These are phyloP conservation scores for Spongia lamella DNA, from an alignment of 37 sponge, comb jelly and placozoan species.

Conservation along the genomic window DNA sequence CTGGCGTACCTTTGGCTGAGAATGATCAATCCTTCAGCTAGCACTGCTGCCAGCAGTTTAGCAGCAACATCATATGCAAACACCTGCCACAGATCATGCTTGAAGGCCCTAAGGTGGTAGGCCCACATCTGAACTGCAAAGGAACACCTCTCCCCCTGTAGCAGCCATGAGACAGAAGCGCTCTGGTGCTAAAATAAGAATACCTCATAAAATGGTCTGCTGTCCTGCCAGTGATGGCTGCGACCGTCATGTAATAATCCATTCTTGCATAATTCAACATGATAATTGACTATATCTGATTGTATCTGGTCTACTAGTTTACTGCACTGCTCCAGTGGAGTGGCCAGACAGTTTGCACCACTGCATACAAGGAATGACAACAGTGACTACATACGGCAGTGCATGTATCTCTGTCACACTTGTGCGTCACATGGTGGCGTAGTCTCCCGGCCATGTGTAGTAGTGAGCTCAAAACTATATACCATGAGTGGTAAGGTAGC, in stretches of 20 bases:
- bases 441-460: neutral
- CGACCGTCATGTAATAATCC: slow-evolving; percentile 49
- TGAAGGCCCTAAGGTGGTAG: slow-evolving; percentile 43
- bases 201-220: slow-evolving; percentile 51
- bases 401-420: no score
- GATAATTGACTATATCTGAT: slow-evolving; percentile 12
- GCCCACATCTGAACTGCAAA: slow-evolving; percentile 61
- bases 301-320: no score
- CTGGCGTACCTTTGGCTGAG: slow-evolving; percentile 23
- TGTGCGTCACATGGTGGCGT: no score
- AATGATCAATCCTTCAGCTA: slow-evolving; percentile 4
- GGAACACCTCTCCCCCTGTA: slow-evolving; percentile 58
- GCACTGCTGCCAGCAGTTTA: slow-evolving; percentile 5
- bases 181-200: no score
- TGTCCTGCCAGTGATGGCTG: slow-evolving; percentile 34
- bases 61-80: slow-evolving; percentile 3
- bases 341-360: no score
- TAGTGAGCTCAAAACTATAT: slow-evolving; percentile 9
- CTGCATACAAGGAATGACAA: no score
- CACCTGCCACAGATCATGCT: slow-evolving; percentile 37
- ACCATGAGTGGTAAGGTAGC: slow-evolving; percentile 1
- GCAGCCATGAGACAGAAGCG: no score
- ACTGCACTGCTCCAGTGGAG: no score
- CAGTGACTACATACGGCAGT: no score
- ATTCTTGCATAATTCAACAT: slow-evolving; percentile 1